Conservation (phyloP, 2,113 vertebrate genomes). For the Sturnira hondurensis region DNA sequence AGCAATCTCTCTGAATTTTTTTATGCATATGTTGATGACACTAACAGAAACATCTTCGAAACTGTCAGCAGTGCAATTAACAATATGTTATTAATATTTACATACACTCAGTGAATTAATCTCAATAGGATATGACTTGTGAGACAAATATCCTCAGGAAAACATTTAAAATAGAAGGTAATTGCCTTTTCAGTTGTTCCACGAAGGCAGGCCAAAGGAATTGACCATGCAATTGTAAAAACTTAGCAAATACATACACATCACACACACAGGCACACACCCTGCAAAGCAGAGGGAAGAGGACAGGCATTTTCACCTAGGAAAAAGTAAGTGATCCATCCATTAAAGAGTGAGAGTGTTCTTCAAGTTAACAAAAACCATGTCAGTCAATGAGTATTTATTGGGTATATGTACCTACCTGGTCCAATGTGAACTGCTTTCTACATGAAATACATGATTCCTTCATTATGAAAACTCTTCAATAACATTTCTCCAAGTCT, state of each 20-base stretch:
- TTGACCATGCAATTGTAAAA: background rate
- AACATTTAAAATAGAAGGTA: background rate
- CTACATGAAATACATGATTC: background rate
- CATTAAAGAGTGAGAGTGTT: background rate
- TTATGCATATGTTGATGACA: background rate
- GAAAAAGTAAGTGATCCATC: background rate
- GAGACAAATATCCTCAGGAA: background rate
- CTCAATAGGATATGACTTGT: background rate
- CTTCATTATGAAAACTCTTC: background rate
- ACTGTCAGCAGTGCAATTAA: background rate
- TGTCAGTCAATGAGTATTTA: conserved; percentile 18
- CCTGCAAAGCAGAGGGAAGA: background rate
- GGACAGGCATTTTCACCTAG: background rate
- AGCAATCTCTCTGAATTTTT: background rate
- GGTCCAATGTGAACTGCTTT: background rate
- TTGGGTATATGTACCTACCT: background rate
- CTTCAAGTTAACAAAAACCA: background rate
- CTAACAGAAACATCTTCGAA: conserved; percentile 32
- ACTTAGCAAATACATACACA: background rate
- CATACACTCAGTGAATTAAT: background rate
- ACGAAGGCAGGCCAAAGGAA: background rate
- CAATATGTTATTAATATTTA: background rate
- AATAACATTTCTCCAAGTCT: background rate
- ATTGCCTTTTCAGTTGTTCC: background rate
- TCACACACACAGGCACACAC: background rate